Percentiles rank a stretch among this genome's conserved stretches.
phyloP scores from a whole-genome alignment of 2,888 invertebrate genomes.

The Penaeus monodon region DNA sequence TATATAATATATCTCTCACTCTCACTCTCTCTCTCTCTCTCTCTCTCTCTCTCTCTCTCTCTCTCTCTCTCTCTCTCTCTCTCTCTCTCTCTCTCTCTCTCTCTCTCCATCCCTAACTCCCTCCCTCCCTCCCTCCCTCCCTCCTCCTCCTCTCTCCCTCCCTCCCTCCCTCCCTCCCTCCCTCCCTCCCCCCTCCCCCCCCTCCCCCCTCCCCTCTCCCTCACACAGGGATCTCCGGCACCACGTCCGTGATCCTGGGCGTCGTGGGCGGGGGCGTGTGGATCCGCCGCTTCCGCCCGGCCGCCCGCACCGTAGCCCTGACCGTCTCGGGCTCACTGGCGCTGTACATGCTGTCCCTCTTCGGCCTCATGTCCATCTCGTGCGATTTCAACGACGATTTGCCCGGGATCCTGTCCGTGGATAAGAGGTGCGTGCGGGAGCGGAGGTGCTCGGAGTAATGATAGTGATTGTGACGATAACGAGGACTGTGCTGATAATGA shows the following conservation, averaged over 20 bases:
- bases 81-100: not conserved
- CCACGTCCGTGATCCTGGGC: conserved; percentile 54
- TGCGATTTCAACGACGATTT: conserved; percentile 59
- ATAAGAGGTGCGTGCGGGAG: conserved; percentile 43
- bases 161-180: too few species aligned
- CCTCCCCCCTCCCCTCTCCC: not conserved
- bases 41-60: too few species aligned
- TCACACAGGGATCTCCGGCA: conserved; percentile 42
- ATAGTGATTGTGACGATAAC: too few species aligned
- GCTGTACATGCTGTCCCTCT: conserved; percentile 35
- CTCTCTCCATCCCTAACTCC: not conserved
- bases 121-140: too few species aligned
- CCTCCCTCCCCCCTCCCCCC: too few species aligned
- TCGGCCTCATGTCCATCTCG: conserved; percentile 40
- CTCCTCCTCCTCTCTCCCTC: too few species aligned
- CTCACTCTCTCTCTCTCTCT: too few species aligned
- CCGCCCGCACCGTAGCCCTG: conserved; percentile 44
- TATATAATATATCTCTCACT: too few species aligned
- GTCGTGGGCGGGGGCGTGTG: conserved; percentile 58
- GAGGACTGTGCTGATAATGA: too few species aligned
- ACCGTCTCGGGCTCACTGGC: conserved; percentile 13
- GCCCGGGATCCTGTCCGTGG: conserved; percentile 46
- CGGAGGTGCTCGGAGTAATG: too few species aligned
- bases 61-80: too few species aligned
- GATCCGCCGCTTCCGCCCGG: conserved; percentile 54